A percentile compares a stretch with the other conserved stretches of the same genome.
Evolutionary conservation across 2,888 invertebrate genomes (phyloP).

Genomic region (Meandrusa payeni): DNA sequence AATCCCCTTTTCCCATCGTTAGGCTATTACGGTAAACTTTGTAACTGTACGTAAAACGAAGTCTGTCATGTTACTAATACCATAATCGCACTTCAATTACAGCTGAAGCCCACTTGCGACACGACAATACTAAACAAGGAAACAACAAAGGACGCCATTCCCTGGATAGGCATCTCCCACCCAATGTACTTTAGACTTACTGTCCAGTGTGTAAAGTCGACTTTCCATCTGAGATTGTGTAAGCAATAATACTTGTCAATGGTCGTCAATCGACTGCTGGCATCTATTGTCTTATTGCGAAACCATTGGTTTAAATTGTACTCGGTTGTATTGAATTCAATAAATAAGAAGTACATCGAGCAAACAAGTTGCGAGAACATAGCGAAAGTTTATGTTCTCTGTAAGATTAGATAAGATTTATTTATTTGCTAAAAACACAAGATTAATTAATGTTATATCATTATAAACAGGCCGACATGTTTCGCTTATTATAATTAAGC

Average conservation of each 20-base stretch:
- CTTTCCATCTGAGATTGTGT: background rate
- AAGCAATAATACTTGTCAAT: constrained; percentile 6
- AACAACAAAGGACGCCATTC: constrained; percentile 4
- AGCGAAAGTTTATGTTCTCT: too few species aligned
- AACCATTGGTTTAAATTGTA: constrained; percentile 14
- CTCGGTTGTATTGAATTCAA: background rate
- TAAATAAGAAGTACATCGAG: constrained; percentile 1
- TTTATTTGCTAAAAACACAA: too few species aligned
- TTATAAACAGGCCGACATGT: too few species aligned
- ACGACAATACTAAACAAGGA: constrained; percentile 6
- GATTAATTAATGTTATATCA: too few species aligned
- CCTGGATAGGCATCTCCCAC: background rate
- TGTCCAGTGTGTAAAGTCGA: background rate
- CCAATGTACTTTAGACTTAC: background rate
- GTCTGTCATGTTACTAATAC: background rate
- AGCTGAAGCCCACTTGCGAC: constrained; percentile 3
- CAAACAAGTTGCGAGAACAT: background rate
- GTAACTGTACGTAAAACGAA: background rate
- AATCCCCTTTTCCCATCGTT: too few species aligned
- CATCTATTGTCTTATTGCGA: constrained; percentile 9
- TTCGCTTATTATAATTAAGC: too few species aligned
- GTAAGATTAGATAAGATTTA: too few species aligned
- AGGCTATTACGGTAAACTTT: too few species aligned
- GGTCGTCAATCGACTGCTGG: constrained; percentile 8
- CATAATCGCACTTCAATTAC: constrained; percentile 10